A percentile compares a stretch with the other conserved stretches of the same genome.
phyloP scores from a whole-genome alignment of 2,113 vertebrate species.

The Mormyrus lacerda region DNA sequence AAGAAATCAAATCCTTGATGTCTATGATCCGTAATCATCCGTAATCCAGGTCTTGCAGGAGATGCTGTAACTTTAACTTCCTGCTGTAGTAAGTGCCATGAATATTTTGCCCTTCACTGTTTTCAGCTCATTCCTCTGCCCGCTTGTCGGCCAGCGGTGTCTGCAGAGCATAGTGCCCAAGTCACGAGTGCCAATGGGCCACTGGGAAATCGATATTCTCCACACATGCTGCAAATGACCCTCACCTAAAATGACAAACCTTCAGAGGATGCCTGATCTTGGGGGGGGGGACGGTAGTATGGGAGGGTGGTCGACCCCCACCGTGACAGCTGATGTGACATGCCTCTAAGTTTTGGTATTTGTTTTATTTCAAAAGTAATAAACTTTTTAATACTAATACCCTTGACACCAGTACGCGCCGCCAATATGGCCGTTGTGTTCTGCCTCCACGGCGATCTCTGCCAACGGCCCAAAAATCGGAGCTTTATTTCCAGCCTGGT shows the following conservation, averaged over 20 bases:
- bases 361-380: background rate
- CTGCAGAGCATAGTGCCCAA: background rate
- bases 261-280: background rate
- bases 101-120: constrained; percentile 7
- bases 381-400: background rate
- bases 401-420: background rate
- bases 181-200: background rate
- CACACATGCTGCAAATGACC: background rate
- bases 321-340: constrained; percentile 3
- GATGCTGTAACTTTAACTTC: background rate
- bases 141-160: background rate
- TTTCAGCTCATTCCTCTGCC: background rate
- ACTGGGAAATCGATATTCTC: background rate
- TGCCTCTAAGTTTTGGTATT: background rate
- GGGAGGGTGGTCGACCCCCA: too few species aligned
- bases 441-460: background rate
- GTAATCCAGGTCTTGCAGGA: background rate
- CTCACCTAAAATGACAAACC: background rate
- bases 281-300: background rate
- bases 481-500: background rate
- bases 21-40: background rate
- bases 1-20: background rate
- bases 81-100: background rate
- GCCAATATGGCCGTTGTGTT: background rate
- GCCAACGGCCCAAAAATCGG: background rate